Conservation (phyloP, 2,797 vertebrate genomes). For the Channallabes apus region DNA sequence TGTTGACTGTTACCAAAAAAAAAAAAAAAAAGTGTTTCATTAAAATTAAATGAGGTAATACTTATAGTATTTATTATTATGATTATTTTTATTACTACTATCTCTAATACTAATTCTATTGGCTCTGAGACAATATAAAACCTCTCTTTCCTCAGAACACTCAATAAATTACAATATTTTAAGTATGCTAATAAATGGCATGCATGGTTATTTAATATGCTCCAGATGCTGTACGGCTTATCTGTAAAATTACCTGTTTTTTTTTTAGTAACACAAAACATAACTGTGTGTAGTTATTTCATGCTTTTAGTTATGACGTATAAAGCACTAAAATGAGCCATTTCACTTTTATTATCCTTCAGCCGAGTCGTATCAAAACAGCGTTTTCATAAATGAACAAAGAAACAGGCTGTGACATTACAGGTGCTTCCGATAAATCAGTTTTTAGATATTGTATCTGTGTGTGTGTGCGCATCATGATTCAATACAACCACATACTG, state of each 20-base stretch:
- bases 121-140: conserved; percentile 53
- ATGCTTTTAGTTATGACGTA: conserved; percentile 59
- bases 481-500: conserved; percentile 19
- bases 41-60: conserved; percentile 74
- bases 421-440: conserved; percentile 2
- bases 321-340: conserved; percentile 56
- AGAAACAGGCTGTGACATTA: conserved; percentile 44
- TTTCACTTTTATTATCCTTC: conserved; percentile 63
- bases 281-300: conserved; percentile 55
- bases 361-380: conserved; percentile 44
- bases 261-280: conserved; percentile 54
- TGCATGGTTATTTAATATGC: conserved; percentile 60
- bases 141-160: conserved; percentile 62
- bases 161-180: conserved; percentile 64
- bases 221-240: conserved; percentile 62
- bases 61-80: no score
- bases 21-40: conserved; percentile 58
- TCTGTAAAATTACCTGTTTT: conserved; percentile 42
- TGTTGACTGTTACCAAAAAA: conserved; percentile 65
- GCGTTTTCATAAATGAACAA: conserved; percentile 57
- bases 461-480: not conserved
- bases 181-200: conserved; percentile 67
- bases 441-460: not conserved
- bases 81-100: conserved; percentile 46
- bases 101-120: conserved; percentile 51